A percentile compares a stretch with the other conserved stretches of the same genome.
Conservation (phyloP, 2,888 invertebrate genomes). For the Imbricaverruca yamaguchii region DNA sequence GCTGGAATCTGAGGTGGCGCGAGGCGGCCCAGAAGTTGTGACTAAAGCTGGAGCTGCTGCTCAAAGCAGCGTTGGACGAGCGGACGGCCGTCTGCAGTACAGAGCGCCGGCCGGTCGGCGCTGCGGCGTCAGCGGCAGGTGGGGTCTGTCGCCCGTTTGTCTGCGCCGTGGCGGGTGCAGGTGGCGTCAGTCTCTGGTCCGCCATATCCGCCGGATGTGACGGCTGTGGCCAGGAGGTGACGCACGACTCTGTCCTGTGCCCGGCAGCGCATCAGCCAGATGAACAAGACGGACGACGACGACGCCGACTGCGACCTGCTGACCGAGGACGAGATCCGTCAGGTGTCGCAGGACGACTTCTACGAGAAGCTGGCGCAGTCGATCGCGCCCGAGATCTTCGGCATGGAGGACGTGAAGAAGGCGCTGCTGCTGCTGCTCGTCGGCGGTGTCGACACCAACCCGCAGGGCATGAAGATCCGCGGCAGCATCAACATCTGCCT, state of each 20-base stretch:
- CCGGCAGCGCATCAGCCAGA: slow-evolving; percentile 58
- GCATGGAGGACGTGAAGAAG: slow-evolving; percentile 96
- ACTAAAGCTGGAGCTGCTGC: no score
- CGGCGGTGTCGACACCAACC: slow-evolving; percentile 56
- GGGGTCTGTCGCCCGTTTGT: no score
- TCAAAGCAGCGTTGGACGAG: no score
- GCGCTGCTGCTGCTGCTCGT: slow-evolving; percentile 86
- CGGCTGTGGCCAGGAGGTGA: no score
- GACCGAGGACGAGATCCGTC: slow-evolving; percentile 71
- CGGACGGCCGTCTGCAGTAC: no score
- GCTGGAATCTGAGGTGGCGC: no score
- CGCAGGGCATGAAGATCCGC: slow-evolving; percentile 96
- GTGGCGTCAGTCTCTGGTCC: no score
- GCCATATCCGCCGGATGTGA: no score
- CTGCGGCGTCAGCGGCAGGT: no score
- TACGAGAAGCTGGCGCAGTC: slow-evolving; percentile 86
- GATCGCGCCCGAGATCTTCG: slow-evolving; percentile 97
- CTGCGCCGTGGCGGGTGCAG: no score
- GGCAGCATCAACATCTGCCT: slow-evolving; percentile 92
- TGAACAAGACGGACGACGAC: slow-evolving; percentile 80
- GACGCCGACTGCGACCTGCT: slow-evolving; percentile 60
- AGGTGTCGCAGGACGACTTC: slow-evolving; percentile 76
- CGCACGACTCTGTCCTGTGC: background rate
- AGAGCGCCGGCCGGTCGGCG: no score
- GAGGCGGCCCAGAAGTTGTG: no score